These are phyloP conservation scores for Chaetodon trifascialis DNA, from an alignment of 2,113 vertebrate species.

Conservation along the genomic window DNA sequence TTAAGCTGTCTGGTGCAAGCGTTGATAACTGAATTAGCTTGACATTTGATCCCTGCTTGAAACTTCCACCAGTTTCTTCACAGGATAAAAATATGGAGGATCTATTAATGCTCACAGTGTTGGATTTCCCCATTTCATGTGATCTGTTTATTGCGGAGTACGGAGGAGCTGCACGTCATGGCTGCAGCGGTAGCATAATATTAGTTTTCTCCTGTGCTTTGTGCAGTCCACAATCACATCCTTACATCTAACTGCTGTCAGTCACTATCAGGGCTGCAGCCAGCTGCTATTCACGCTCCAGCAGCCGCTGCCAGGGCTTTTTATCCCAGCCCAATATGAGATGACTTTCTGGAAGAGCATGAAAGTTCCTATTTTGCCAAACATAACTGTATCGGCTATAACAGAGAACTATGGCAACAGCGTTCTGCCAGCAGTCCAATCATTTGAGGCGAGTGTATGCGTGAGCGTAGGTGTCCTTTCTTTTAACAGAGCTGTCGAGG, in stretches of 20 bases:
- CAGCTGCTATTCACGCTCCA: background rate
- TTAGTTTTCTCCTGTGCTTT: background rate
- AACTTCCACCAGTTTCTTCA: conserved; percentile 9
- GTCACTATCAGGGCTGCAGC: background rate
- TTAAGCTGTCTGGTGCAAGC: background rate
- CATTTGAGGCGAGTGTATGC: too few species aligned
- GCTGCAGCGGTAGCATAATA: background rate
- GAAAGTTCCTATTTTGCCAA: background rate
- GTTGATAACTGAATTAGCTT: background rate
- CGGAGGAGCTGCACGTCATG: background rate
- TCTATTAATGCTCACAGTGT: conserved; percentile 31
- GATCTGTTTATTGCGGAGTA: conserved; percentile 9
- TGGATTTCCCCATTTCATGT: conserved; percentile 18
- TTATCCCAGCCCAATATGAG: background rate
- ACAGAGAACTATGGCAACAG: background rate
- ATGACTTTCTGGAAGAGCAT: background rate
- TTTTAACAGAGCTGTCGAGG: background rate
- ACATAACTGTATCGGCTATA: background rate
- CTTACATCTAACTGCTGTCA: background rate
- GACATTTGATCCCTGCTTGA: conserved; percentile 23
- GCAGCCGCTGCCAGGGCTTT: background rate
- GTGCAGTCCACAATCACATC: background rate
- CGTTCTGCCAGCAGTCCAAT: background rate
- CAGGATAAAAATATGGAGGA: conserved; percentile 7
- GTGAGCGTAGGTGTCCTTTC: too few species aligned